Evolutionary conservation across 2,888 invertebrate genomes (phyloP), one percentile per base, ranked within the genome.

Genomic region (Acholoe squamosa): DNA sequence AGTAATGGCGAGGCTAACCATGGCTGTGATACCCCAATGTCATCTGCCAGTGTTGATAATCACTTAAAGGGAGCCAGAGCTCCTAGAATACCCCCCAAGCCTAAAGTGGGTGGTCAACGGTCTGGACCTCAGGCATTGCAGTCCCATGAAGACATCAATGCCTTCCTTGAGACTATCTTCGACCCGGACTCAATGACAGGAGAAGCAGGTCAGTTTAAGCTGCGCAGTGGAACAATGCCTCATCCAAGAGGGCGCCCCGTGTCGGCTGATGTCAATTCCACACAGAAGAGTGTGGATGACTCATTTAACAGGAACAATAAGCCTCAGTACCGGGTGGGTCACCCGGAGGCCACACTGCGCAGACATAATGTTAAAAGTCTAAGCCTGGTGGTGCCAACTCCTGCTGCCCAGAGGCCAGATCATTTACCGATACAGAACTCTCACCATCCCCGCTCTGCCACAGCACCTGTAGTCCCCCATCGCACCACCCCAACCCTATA

Each of bases 131-230:
- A 56, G 51, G 34, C 84, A 16, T 31, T 89, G 51, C 80, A 86
- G 67, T 67, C 77, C 28, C 52, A 88, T 16, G 67, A 89, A 52
- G 89, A 89, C 67, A 61, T 90, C 5, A 56, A 89, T 10, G 76
- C 52, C 19, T 90, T 84, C 76, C 90, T 91, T 31, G 90, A 90
- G n/a, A 89, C 71, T 33, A 77, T 91, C n/a, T 91, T 91, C 31
- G 90, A 91, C 33, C 52, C 52, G n/a, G 84, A 90, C 61, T 31
- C 54, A 16, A 84, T 90, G 84, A 34, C 80, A n/a, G 33, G 54
- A 5, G 84, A 90, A 12, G 5, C 31, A 7, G 22, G 31, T 25
- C 61, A 67, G 61, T 10, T 51, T 14, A 76, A 71, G 28, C 12
- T n/a, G 33, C 34, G 34, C 12, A 34, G 56, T 16, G 61, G 34